phyloP scores from a whole-genome alignment of 1,140 invertebrate genomes.

The Laupala kohalensis region DNA sequence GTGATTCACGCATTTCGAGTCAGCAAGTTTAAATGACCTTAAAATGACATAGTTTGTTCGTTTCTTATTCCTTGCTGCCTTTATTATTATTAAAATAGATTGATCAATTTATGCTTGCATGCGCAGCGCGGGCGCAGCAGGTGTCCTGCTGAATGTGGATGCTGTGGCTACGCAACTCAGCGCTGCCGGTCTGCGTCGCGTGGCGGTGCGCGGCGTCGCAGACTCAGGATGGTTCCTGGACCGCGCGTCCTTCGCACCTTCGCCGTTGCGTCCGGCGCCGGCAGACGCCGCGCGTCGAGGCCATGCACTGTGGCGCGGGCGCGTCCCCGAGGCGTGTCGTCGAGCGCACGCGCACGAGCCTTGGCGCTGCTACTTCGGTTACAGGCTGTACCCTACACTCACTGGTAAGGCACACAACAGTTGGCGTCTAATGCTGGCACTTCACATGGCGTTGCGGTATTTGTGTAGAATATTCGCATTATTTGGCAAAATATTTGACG shows the following conservation, averaged over 20 bases:
- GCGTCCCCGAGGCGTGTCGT: conserved; percentile 60
- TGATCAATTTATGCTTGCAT: background rate
- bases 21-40: too few relatives aligned
- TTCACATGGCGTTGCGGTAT: too few relatives aligned
- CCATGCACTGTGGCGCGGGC: conserved; percentile 69
- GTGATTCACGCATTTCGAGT: too few relatives aligned
- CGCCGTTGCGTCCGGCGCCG: conserved; percentile 31
- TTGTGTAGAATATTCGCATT: too few relatives aligned
- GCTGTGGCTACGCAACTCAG: conserved; percentile 56
- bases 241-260: conserved; percentile 34
- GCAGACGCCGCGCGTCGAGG: conserved; percentile 59
- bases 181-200: conserved; percentile 41
- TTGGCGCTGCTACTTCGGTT: conserved; percentile 88
- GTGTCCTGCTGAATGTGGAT: conserved; percentile 83
- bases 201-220: conserved; percentile 63
- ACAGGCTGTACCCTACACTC: conserved; percentile 73
- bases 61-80: too few relatives aligned
- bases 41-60: too few relatives aligned
- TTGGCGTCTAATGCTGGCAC: too few relatives aligned
- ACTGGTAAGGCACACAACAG: conserved; percentile 58
- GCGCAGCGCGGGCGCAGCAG: conserved; percentile 74
- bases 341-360: conserved; percentile 53
- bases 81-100: too few relatives aligned
- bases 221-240: conserved; percentile 94
- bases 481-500: too few relatives aligned